Base-by-base conservation (phyloP, 2,888 invertebrate species). In the Selenia dentaria region DNA sequence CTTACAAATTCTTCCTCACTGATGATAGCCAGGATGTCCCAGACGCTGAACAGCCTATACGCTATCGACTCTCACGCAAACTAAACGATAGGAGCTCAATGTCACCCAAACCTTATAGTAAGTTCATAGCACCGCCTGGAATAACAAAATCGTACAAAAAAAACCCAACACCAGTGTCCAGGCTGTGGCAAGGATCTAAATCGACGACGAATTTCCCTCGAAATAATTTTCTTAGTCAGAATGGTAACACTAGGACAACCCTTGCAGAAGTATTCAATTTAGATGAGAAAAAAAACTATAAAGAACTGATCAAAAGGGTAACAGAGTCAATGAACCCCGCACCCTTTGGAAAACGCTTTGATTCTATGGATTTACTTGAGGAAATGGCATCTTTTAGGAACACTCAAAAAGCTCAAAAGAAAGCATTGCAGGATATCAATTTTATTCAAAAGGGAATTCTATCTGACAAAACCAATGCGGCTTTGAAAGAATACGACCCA, bases 231-330 rank as follows among this genome's bases (percentile, higher is more conserved):
- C 51, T 68, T 50, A 76, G 74, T 45, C 32, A 73, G 1, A 89
- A 86, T 57, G 82, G 87, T 6, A 85, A 79, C 39, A 63, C 68
- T 20, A 75, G 79, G 50, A 70, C 83, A 6, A 83, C 85, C 36
- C 64, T 92, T 25, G 81, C 90, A 20, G 90, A 92, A 69, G 86
- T 92, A 40, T 91, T 92, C 54, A 86, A 92, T 68, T 76, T 93
- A 63, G 91, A 92, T 57, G 92, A 93, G 54, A 93, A 92, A 63
- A 82, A 76, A 60, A 86, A 84, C 62, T 93, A 93, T 57, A 87
- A 88, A 59, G 91, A 92, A 67, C 64, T 93, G 27, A 85, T 93
- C 24, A 83, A 79, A 35, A 77, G 79, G 59, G 83, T 88, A 3
- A 68, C 81, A 0, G 66, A 54, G 1, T 74, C 74, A 4, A 68